Conservation (phyloP, 2,888 invertebrate species). For the Antitype chi region DNA sequence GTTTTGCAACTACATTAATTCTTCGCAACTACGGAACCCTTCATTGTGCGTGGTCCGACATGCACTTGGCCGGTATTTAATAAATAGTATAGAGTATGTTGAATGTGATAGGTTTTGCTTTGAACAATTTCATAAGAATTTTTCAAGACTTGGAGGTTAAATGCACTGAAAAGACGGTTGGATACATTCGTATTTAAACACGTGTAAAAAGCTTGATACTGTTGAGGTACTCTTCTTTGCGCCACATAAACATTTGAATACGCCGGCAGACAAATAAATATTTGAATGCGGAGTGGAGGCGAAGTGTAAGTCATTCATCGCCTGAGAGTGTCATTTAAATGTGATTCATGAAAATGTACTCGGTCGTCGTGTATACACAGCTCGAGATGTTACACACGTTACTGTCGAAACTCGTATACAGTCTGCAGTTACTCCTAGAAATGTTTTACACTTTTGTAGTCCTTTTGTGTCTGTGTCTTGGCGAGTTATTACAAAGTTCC, state of each 20-base stretch:
- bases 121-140: constrained; percentile 11
- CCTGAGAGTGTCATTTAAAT: constrained; percentile 77
- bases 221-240: constrained; percentile 31
- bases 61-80: too few relatives aligned
- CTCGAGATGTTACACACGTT: constrained; percentile 63
- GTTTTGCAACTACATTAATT: too few relatives aligned
- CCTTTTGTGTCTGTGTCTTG: neutral
- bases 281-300: constrained; percentile 72
- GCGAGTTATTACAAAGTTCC: neutral
- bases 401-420: constrained; percentile 23
- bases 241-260: constrained; percentile 67
- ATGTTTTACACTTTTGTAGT: constrained; percentile 31
- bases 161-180: constrained; percentile 25
- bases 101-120: constrained; percentile 3
- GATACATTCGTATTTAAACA: constrained; percentile 43
- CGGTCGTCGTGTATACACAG: constrained; percentile 52
- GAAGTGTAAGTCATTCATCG: constrained; percentile 77
- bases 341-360: constrained; percentile 78
- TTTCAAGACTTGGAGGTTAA: constrained; percentile 13
- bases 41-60: too few relatives aligned
- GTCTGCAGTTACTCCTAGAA: constrained; percentile 15
- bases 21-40: too few relatives aligned
- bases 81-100: neutral
- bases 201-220: constrained; percentile 42
- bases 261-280: constrained; percentile 75